These are phyloP conservation scores for Podarcis raffonei DNA, from an alignment of 2,113 vertebrate genomes.

Conservation along the genomic window DNA sequence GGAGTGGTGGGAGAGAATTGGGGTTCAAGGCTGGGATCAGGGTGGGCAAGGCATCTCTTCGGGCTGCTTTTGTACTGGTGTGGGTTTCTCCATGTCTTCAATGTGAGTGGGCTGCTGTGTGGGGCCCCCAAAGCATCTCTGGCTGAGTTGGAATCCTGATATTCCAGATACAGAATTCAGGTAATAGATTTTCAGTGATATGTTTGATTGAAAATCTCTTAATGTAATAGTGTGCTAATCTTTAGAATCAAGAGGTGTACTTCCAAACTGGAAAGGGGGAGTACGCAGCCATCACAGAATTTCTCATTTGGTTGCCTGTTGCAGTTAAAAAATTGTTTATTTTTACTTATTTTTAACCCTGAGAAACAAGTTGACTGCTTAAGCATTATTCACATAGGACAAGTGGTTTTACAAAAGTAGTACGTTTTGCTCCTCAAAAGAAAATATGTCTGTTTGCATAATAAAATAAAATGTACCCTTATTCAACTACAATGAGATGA, in stretches of 20 bases:
- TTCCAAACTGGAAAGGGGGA: not conserved
- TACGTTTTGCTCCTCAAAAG: not conserved
- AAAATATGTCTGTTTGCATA: conserved; percentile 49
- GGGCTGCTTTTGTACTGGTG: too few relatives aligned
- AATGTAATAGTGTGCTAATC: conserved; percentile 10
- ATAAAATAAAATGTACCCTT: conserved; percentile 33
- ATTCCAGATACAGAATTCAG: not conserved
- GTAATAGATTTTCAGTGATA: not conserved
- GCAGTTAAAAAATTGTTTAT: conserved; percentile 27
- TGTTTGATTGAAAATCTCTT: not conserved
- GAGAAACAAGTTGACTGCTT: conserved; percentile 42
- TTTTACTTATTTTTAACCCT: conserved; percentile 22
- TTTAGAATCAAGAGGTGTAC: conserved; percentile 34
- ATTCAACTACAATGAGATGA: conserved; percentile 41
- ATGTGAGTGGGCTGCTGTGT: too few relatives aligned
- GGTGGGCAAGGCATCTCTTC: too few relatives aligned
- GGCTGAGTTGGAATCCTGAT: too few relatives aligned
- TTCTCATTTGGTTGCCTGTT: not conserved
- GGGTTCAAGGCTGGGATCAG: too few relatives aligned
- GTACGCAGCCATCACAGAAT: not conserved
- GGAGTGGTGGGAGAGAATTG: too few relatives aligned
- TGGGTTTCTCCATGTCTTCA: too few relatives aligned
- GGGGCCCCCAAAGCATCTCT: too few relatives aligned
- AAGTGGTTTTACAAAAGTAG: conserved; percentile 60
- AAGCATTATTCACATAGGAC: conserved; percentile 43